phyloP scores from a whole-genome alignment of 2,888 invertebrate genomes.

The Leucophora obtusa region DNA sequence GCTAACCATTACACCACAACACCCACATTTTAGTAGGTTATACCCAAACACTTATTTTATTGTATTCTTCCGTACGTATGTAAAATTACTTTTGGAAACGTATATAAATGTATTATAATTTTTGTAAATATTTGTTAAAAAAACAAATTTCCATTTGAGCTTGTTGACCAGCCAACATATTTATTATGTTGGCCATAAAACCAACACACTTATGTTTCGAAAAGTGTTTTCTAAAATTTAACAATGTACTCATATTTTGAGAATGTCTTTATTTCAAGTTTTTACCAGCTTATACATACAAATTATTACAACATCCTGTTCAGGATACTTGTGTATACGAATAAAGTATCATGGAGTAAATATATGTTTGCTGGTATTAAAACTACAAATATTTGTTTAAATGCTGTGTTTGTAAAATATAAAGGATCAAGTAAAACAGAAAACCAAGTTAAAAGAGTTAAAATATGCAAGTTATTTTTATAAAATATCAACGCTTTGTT shows the following conservation, averaged over 20 bases:
- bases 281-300: constrained; percentile 31
- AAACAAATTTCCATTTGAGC: neutral
- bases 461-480: constrained; percentile 49
- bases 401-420: constrained; percentile 4
- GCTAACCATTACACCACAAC: too few relatives aligned
- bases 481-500: constrained; percentile 31
- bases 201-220: neutral
- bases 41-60: too few relatives aligned
- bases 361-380: constrained; percentile 40
- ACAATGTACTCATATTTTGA: constrained; percentile 13
- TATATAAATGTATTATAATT: neutral
- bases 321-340: constrained; percentile 4
- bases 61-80: too few relatives aligned
- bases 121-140: neutral
- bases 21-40: too few relatives aligned
- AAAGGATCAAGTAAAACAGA: constrained; percentile 18
- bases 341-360: constrained; percentile 31
- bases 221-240: neutral
- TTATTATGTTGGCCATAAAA: neutral
- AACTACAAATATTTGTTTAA: constrained; percentile 53
- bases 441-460: constrained; percentile 32
- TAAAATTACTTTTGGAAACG: too few relatives aligned
- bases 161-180: constrained; percentile 1
- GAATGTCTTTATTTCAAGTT: constrained; percentile 40
- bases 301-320: constrained; percentile 24